Percentiles rank a stretch among this genome's conserved stretches.
Evolutionary conservation across 2,113 vertebrate species (phyloP).

Genomic region (Dicentrarchus labrax): DNA sequence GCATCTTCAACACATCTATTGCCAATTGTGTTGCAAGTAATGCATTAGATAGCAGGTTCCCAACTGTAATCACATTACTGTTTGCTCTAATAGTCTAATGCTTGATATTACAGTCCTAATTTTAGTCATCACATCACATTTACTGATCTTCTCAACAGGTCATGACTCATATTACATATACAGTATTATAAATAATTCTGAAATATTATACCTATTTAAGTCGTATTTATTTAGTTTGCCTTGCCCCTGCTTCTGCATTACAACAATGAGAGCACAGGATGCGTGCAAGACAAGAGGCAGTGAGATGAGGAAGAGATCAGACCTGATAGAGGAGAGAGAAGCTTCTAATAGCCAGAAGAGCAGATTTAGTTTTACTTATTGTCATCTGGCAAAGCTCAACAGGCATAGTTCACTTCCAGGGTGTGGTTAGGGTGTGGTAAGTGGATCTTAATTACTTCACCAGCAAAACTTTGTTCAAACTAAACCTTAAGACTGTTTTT

Average conservation of each 20-base stretch:
- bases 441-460: slow-evolving; percentile 8
- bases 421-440: not conserved
- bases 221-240: slow-evolving; percentile 12
- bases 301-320: slow-evolving; percentile 8
- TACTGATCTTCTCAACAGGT: slow-evolving; percentile 49
- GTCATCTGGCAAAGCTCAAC: slow-evolving; percentile 32
- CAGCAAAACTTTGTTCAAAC: not conserved
- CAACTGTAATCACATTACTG: slow-evolving; percentile 33
- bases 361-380: slow-evolving; percentile 17
- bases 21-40: slow-evolving; percentile 19
- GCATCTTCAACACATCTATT: slow-evolving; percentile 10
- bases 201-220: slow-evolving; percentile 35
- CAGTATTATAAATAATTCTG: slow-evolving; percentile 32
- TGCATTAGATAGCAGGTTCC: slow-evolving; percentile 26
- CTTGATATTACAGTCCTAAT: slow-evolving; percentile 34
- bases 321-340: not conserved
- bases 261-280: slow-evolving; percentile 3
- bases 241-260: not conserved
- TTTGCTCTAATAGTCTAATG: slow-evolving; percentile 25
- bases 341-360: slow-evolving; percentile 7
- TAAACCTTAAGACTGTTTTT: not conserved
- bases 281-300: slow-evolving; percentile 14
- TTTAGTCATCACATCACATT: slow-evolving; percentile 44
- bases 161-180: slow-evolving; percentile 17
- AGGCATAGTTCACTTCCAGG: slow-evolving; percentile 1